Evolutionary conservation across 2,888 invertebrate species (phyloP), one percentile per base, ranked within the genome.

Genomic region (Frankliniella fusca): DNA sequence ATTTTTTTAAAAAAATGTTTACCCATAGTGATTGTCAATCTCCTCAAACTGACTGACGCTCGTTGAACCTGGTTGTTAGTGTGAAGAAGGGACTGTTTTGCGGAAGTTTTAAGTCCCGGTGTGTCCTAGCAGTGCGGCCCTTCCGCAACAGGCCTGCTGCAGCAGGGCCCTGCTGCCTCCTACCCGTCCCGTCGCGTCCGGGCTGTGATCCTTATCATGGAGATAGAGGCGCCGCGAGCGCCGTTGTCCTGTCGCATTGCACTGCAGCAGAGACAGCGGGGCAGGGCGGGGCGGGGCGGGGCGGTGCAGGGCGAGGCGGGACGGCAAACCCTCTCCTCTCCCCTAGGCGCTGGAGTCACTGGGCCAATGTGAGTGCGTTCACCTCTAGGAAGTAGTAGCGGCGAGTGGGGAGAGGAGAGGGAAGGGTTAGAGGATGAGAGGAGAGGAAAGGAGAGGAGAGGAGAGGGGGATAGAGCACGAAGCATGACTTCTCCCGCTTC

Each of bases 281-380:
- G 20, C 54, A 12, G 54, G 20, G 5, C 5, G 54, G 15, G 18
- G 54, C 54, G 18, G 20, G 54, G 20, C 54, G 20, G 54, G 20
- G 5, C 5, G 54, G 15, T 15, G 54, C 15, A 5, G 20, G 54
- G 20, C 54, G 20, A 15, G 20, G 5, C 5, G 54, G 15, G 18
- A 15, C 54, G 10, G 23, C 12, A 54, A 20, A 54, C 27, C 70
- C 70, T 76, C 70, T 23, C 27, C 10, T 12, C 27, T 8, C 23
- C 27, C 27, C 23, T 12, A 11, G 23, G 11, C 70, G 70, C 70
- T 76, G 70, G 70, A 76, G 70, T 76, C 70, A 76, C 70, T 76
- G 70, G 70, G 70, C 70, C 70, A 76, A 76, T 27, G 70, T 76
- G 70, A 76, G 70, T 76, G 27, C 27, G 27, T 76, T 76, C 70